Percentiles rank a stretch among this genome's conserved stretches.
phyloP scores from a whole-genome alignment of 53 echinoderm and acorn worm species.

The Holothuria scabra region DNA sequence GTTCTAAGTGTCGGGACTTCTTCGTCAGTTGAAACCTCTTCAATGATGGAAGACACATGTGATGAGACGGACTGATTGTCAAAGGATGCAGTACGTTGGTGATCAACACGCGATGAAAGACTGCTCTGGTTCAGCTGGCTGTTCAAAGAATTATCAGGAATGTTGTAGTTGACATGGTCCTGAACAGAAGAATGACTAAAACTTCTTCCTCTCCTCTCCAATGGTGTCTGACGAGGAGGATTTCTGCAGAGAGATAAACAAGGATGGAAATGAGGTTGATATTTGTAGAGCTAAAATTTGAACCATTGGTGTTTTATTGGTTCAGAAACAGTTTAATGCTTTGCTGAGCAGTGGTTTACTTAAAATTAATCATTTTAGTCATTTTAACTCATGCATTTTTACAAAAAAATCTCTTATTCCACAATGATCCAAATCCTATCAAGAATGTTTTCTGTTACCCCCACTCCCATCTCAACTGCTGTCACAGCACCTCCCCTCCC shows the following conservation, averaged over 20 bases:
- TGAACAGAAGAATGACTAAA: conserved; percentile 44
- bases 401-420: no score
- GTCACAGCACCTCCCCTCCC: no score
- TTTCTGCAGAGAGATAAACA: neutral
- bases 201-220: conserved; percentile 40
- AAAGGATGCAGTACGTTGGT: conserved; percentile 26
- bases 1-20: conserved; percentile 61
- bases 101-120: conserved; percentile 33
- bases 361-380: no score
- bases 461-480: no score
- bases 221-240: conserved; percentile 12
- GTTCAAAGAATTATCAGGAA: neutral
- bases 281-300: neutral
- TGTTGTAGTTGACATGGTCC: neutral
- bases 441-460: no score
- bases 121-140: conserved; percentile 41
- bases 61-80: conserved; percentile 65
- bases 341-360: no score
- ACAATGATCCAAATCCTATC: no score
- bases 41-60: conserved; percentile 68
- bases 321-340: no score
- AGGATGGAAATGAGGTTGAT: neutral
- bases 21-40: conserved; percentile 63
- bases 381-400: no score
- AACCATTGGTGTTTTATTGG: no score